Percentiles rank a stretch among this genome's conserved stretches.
phyloP scores from a whole-genome alignment of 1,140 invertebrate genomes.

The Homarus americanus region DNA sequence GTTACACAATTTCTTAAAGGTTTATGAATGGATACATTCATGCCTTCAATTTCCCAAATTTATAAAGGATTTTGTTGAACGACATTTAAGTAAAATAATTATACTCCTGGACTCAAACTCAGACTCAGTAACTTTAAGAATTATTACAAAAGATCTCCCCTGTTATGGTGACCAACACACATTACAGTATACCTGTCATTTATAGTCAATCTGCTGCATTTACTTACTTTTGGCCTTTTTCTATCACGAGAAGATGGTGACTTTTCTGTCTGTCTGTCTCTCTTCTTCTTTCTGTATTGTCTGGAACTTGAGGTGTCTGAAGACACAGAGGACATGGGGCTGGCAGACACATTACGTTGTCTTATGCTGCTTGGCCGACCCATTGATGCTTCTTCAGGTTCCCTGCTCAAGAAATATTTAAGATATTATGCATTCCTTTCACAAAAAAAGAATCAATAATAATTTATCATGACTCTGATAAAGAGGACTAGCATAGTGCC shows the following conservation, averaged over 20 bases:
- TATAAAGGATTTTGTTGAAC: too few relatives aligned
- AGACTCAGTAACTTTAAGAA: too few relatives aligned
- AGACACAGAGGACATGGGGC: conserved; percentile 40
- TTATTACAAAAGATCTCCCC: too few relatives aligned
- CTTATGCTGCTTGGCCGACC: conserved; percentile 21
- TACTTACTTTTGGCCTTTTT: conserved; percentile 53
- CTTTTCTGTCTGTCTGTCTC: conserved; percentile 24
- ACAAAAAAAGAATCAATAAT: too few relatives aligned
- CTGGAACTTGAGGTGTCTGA: conserved; percentile 49
- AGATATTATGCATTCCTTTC: neutral
- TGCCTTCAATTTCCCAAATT: too few relatives aligned
- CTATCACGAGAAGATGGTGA: conserved; percentile 36
- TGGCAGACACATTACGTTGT: conserved; percentile 43
- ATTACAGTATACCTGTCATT: neutral
- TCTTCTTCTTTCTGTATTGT: conserved; percentile 59
- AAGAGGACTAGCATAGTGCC: too few relatives aligned
- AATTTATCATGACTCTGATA: too few relatives aligned
- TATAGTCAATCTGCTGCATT: neutral
- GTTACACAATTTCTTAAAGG: too few relatives aligned
- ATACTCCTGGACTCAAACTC: too few relatives aligned
- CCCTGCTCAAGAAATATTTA: conserved; percentile 28
- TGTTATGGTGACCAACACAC: neutral
- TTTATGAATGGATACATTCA: too few relatives aligned
- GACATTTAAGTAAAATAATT: too few relatives aligned
- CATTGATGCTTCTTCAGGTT: conserved; percentile 33